These are phyloP conservation scores for Eristalis tenax DNA, from an alignment of 2,888 invertebrate genomes.

Conservation along the genomic window DNA sequence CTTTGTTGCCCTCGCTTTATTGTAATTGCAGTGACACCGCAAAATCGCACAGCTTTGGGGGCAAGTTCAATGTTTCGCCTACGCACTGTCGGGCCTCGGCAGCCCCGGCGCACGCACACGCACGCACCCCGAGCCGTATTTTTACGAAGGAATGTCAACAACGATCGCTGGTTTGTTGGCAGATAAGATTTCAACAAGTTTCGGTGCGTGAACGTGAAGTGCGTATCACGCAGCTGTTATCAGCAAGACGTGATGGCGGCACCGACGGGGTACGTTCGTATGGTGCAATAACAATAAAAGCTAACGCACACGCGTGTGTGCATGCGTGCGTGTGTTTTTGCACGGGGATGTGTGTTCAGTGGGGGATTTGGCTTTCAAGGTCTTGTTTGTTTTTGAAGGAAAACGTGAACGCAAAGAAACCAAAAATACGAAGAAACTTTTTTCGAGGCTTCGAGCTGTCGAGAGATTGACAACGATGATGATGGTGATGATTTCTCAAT, in stretches of 20 bases:
- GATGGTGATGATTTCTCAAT: slow-evolving; percentile 7
- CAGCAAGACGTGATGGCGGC: neutral
- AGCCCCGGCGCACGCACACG: neutral
- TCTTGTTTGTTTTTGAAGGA: slow-evolving; percentile 45
- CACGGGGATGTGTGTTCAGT: neutral
- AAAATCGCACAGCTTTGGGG: slow-evolving; percentile 43
- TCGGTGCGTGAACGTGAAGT: slow-evolving; percentile 38
- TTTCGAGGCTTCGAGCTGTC: neutral
- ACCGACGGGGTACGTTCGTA: neutral
- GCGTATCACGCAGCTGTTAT: slow-evolving; percentile 48
- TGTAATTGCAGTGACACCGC: slow-evolving; percentile 58
- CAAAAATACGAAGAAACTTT: neutral
- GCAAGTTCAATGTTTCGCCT: slow-evolving; percentile 53
- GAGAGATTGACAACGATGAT: neutral
- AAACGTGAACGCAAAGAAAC: neutral
- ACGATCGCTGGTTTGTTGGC: neutral
- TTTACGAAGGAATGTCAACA: slow-evolving; percentile 12
- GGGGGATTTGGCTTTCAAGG: slow-evolving; percentile 65
- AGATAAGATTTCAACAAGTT: slow-evolving; percentile 61
- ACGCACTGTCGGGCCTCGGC: slow-evolving; percentile 2
- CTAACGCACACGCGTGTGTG: slow-evolving; percentile 6
- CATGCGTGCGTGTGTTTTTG: neutral
- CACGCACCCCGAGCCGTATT: neutral
- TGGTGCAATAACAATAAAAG: neutral
- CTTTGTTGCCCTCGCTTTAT: slow-evolving; percentile 12